Conservation (phyloP, 2,888 invertebrate species). For the Stenodema calcarata region DNA sequence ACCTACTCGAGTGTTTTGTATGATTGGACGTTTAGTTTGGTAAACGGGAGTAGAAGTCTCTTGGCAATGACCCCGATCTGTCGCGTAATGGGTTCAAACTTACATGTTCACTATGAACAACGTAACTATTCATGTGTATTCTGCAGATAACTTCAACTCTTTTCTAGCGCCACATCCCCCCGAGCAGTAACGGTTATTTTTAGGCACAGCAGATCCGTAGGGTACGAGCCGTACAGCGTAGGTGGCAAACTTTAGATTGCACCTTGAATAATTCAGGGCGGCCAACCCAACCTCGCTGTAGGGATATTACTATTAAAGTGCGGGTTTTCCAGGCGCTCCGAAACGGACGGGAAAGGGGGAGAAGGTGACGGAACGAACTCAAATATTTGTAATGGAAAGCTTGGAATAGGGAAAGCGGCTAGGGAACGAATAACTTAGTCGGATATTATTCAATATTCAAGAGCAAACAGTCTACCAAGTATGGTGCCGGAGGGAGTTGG, state of each 20-base stretch:
- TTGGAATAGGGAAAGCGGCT: constrained; percentile 7
- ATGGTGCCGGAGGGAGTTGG: neutral
- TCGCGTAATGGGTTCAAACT: neutral
- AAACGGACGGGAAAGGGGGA: neutral
- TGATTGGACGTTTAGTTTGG: no score
- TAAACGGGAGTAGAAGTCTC: no score
- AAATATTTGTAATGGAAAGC: constrained; percentile 39
- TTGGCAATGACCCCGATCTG: neutral
- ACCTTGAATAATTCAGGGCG: constrained; percentile 17
- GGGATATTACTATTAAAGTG: constrained; percentile 41
- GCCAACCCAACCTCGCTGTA: neutral
- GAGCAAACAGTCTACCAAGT: constrained; percentile 12
- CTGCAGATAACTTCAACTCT: neutral
- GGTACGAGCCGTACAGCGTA: neutral
- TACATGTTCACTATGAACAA: no score
- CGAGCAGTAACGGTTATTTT: neutral
- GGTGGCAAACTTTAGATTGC: constrained; percentile 40
- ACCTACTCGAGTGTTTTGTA: no score
- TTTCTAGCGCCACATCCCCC: neutral
- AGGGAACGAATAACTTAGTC: constrained; percentile 41
- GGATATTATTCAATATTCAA: constrained; percentile 45
- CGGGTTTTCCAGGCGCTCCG: neutral
- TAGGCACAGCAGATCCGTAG: neutral
- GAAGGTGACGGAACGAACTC: constrained; percentile 33
- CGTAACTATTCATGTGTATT: no score